These are phyloP conservation scores for Alosa alosa DNA, from an alignment of 2,113 vertebrate genomes.

Conservation along the genomic window DNA sequence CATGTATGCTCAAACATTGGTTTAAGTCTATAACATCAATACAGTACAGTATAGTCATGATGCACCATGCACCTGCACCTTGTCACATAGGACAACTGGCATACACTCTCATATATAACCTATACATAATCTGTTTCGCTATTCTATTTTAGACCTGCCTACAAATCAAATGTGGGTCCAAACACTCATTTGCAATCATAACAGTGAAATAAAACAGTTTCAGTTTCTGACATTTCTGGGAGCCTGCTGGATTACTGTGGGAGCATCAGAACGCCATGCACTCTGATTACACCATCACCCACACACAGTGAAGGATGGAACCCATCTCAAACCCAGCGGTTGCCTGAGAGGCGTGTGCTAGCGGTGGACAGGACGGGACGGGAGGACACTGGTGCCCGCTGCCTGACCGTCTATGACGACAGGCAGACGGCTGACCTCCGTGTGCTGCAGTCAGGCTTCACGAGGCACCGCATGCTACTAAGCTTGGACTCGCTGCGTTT, in stretches of 20 bases:
- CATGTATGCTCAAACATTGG: too few species aligned
- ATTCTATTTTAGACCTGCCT: background rate
- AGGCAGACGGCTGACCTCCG: background rate
- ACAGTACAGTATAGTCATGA: too few species aligned
- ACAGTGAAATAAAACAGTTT: background rate
- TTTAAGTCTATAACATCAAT: too few species aligned
- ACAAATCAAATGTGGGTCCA: background rate
- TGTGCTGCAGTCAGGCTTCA: background rate
- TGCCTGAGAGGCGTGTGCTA: background rate
- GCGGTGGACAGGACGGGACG: background rate
- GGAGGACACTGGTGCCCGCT: background rate
- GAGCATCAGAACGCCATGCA: background rate
- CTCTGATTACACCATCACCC: background rate
- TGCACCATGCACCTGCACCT: too few species aligned
- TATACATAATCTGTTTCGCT: too few species aligned
- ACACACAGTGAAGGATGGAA: background rate
- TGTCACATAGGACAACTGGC: too few species aligned
- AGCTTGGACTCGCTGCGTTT: constrained; percentile 21
- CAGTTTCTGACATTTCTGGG: background rate
- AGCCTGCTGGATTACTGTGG: background rate
- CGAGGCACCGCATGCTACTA: background rate
- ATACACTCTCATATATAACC: too few species aligned
- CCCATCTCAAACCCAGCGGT: background rate
- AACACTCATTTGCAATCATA: background rate
- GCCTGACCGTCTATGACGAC: background rate